Conservation (phyloP, 2,888 invertebrate species). For the Caenorhabditis doughertyi region DNA sequence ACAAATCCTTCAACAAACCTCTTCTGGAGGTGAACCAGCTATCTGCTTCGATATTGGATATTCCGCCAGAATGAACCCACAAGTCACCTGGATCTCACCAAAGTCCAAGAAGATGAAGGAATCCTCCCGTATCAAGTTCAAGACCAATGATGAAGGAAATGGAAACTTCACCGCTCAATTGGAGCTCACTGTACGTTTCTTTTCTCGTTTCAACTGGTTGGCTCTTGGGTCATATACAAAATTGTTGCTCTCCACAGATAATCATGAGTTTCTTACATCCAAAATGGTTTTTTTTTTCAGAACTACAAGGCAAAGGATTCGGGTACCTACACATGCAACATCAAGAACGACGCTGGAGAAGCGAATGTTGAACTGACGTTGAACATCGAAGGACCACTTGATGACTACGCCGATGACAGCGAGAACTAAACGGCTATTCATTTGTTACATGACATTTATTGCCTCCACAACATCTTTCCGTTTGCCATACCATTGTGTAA, state of each 20-base stretch:
- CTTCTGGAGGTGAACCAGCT: conserved; percentile 82
- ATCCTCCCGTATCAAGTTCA: conserved; percentile 82
- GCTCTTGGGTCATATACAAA: no score
- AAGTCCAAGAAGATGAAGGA: conserved; percentile 83
- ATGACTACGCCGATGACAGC: conserved; percentile 82
- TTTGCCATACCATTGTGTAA: conserved; percentile 56
- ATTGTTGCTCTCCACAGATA: background rate
- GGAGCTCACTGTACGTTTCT: conserved; percentile 80
- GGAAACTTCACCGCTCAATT: conserved; percentile 64
- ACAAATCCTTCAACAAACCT: conserved; percentile 83
- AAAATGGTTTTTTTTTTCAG: conserved; percentile 68
- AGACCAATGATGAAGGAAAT: conserved; percentile 57
- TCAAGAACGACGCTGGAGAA: conserved; percentile 96
- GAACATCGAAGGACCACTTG: conserved; percentile 90
- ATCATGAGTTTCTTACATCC: background rate
- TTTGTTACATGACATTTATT: conserved; percentile 39
- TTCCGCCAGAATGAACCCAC: conserved; percentile 82
- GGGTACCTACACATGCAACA: conserved; percentile 97
- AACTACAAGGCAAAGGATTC: conserved; percentile 83
- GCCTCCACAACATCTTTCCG: conserved; percentile 54
- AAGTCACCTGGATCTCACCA: conserved; percentile 83
- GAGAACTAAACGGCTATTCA: conserved; percentile 61
- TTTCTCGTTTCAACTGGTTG: no score
- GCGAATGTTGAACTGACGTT: conserved; percentile 96
- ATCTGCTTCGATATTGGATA: conserved; percentile 83